A percentile compares a stretch with the other conserved stretches of the same genome.
These are phyloP conservation scores for Drosophila sordidapex DNA, from an alignment of 2,888 invertebrate species.

Conservation along the genomic window DNA sequence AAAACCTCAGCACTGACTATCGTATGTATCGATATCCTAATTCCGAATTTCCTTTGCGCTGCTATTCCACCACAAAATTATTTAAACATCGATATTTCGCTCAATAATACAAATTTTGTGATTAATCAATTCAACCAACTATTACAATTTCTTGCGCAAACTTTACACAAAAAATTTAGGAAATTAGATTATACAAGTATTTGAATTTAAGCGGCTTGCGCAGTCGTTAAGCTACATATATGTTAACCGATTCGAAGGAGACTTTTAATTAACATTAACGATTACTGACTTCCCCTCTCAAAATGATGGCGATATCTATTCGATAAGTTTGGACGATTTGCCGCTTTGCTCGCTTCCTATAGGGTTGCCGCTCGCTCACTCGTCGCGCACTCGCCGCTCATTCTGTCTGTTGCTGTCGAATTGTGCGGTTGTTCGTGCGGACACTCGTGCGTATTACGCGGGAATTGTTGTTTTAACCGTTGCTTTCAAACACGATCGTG, in stretches of 20 bases:
- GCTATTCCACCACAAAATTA: neutral
- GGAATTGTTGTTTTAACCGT: slow-evolving; percentile 32
- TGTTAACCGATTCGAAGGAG: neutral
- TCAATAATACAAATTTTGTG: too few relatives aligned
- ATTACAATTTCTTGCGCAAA: neutral
- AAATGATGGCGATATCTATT: slow-evolving; percentile 20
- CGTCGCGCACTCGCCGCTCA: slow-evolving; percentile 35
- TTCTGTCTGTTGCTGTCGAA: slow-evolving; percentile 42
- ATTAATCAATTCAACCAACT: neutral
- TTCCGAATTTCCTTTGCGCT: neutral
- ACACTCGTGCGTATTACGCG: neutral
- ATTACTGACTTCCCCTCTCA: slow-evolving; percentile 5
- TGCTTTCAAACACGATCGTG: slow-evolving; percentile 48
- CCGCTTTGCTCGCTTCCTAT: slow-evolving; percentile 5
- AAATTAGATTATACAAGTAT: neutral
- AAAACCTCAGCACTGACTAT: neutral
- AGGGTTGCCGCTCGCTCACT: slow-evolving; percentile 34
- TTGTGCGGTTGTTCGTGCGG: slow-evolving; percentile 27
- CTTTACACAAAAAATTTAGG: neutral
- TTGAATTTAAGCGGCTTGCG: neutral
- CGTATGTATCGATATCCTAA: neutral
- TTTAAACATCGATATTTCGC: neutral
- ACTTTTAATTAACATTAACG: slow-evolving; percentile 8
- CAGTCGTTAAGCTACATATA: neutral
- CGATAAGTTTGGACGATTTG: slow-evolving; percentile 7